Conservation (phyloP, 2,797 vertebrate species). For the Choloepus didactylus region DNA sequence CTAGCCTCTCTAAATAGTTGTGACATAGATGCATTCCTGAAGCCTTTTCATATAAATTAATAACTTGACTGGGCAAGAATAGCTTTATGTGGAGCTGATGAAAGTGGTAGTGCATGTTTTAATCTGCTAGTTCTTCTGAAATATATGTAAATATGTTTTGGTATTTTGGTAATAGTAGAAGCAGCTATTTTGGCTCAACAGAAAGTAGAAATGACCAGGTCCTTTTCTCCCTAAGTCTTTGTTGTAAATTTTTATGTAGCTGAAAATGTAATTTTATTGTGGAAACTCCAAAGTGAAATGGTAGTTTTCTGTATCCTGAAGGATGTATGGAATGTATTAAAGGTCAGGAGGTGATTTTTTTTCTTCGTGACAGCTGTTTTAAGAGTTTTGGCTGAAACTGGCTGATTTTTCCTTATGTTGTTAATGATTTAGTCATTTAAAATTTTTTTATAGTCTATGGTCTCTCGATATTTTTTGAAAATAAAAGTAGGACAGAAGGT, state of each 20-base stretch:
- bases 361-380: slow-evolving; percentile 46
- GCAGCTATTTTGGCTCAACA: not conserved
- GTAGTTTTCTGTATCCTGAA: slow-evolving; percentile 53
- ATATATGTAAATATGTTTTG: not conserved
- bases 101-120: not conserved
- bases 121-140: slow-evolving; percentile 17
- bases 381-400: slow-evolving; percentile 39
- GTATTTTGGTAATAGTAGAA: not conserved
- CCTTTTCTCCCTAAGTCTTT: not conserved
- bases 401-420: not conserved
- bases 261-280: not conserved
- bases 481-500: not conserved
- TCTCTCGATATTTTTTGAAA: not conserved
- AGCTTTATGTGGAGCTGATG: not conserved
- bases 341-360: slow-evolving; percentile 21
- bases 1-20: not conserved
- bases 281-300: not conserved
- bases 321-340: slow-evolving; percentile 16
- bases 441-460: not conserved
- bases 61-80: slow-evolving; percentile 10
- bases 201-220: not conserved
- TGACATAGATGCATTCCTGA: slow-evolving; percentile 31
- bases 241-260: not conserved
- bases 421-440: not conserved
- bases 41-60: not conserved